Conservation (phyloP, 2,797 vertebrate genomes). For the Lepilemur ruficaudatus region DNA sequence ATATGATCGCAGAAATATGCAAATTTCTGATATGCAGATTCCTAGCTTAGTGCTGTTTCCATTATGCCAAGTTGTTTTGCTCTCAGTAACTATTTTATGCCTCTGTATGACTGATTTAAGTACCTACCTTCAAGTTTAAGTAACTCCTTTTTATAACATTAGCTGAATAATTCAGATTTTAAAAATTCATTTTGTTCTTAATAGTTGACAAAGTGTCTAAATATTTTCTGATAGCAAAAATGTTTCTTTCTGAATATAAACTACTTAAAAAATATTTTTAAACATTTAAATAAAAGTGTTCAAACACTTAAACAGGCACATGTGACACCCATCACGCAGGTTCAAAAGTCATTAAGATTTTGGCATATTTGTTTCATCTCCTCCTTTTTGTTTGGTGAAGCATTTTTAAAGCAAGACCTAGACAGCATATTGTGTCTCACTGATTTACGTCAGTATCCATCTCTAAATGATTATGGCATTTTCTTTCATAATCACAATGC, state of each 20-base stretch:
- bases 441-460: background rate
- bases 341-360: background rate
- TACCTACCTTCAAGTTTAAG: background rate
- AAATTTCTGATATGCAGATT: background rate
- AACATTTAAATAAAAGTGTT: background rate
- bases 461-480: background rate
- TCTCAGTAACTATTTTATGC: background rate
- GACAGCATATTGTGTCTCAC: background rate
- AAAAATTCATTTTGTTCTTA: background rate
- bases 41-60: background rate
- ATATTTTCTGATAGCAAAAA: constrained; percentile 50
- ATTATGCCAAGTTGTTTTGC: background rate
- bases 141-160: background rate
- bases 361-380: background rate
- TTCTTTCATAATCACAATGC: background rate
- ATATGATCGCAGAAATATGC: background rate
- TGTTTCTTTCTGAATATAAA: background rate
- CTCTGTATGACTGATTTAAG: background rate
- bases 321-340: background rate
- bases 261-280: background rate
- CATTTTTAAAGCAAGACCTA: background rate
- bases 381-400: background rate
- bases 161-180: background rate
- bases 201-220: background rate
- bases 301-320: background rate